phyloP scores from a whole-genome alignment of 1,140 invertebrate species.

The Apis laboriosa region DNA sequence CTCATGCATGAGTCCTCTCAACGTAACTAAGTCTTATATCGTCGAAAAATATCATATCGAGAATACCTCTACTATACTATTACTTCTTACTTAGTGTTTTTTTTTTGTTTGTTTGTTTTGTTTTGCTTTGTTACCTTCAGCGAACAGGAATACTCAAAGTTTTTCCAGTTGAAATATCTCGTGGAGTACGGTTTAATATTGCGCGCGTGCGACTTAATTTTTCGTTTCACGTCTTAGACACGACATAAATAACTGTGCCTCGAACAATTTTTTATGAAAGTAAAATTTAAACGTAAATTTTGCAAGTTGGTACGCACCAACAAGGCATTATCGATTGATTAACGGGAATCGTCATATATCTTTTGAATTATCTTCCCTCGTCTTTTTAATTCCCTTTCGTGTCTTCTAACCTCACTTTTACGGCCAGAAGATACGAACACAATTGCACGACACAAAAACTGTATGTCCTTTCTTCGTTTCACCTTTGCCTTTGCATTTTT shows the following conservation, averaged over 20 bases:
- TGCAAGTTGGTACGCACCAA: slow-evolving; percentile 56
- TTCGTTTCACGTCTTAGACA: slow-evolving; percentile 35
- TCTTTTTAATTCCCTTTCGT: background rate
- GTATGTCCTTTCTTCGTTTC: slow-evolving; percentile 16
- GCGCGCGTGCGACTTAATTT: slow-evolving; percentile 4
- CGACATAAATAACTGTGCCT: background rate
- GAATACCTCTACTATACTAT: slow-evolving; percentile 76
- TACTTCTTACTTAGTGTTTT: slow-evolving; percentile 69
- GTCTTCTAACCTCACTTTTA: slow-evolving; percentile 10
- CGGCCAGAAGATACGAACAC: slow-evolving; percentile 29
- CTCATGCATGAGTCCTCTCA: slow-evolving; percentile 33
- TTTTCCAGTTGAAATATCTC: slow-evolving; percentile 73
- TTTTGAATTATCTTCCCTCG: background rate
- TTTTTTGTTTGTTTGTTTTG: slow-evolving; percentile 6
- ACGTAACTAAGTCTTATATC: slow-evolving; percentile 73
- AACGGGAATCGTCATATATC: slow-evolving; percentile 39
- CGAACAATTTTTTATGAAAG: slow-evolving; percentile 47
- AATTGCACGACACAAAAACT: slow-evolving; percentile 56
- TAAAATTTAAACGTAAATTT: slow-evolving; percentile 56
- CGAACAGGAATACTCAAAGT: slow-evolving; percentile 74
- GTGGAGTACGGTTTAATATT: slow-evolving; percentile 62
- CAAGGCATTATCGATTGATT: slow-evolving; percentile 62
- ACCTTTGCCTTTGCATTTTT: background rate
- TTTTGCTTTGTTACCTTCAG: slow-evolving; percentile 60
- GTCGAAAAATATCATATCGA: slow-evolving; percentile 77